A percentile compares a stretch with the other conserved stretches of the same genome.
phyloP scores from a whole-genome alignment of 2,113 vertebrate species.

The Eupsittula cactorum region DNA sequence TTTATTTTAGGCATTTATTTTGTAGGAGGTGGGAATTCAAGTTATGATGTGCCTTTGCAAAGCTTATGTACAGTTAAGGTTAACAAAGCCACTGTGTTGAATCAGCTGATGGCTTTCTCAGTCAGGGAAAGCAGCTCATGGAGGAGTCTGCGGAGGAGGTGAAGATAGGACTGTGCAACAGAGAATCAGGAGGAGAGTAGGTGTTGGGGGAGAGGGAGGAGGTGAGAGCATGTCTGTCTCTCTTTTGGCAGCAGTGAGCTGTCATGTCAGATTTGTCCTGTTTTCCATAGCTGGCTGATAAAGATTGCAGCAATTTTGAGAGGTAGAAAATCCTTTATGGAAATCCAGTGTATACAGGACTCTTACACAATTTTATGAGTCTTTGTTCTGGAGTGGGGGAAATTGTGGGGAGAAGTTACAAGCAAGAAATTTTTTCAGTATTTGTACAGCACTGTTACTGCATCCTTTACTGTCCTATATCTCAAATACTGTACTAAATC shows the following conservation, averaged over 20 bases:
- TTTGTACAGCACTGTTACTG: neutral
- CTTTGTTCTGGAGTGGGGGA: neutral
- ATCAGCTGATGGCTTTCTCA: slow-evolving; percentile 54
- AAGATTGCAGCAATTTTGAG: neutral
- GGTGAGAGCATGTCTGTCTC: slow-evolving; percentile 42
- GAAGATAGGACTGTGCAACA: slow-evolving; percentile 46
- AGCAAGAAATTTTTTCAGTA: neutral
- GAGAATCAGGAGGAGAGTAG: slow-evolving; percentile 39
- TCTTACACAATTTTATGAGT: neutral
- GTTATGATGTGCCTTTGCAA: slow-evolving; percentile 13
- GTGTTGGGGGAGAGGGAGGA: slow-evolving; percentile 53
- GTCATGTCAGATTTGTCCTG: slow-evolving; percentile 46
- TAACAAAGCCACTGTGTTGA: slow-evolving; percentile 59
- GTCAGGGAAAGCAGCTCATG: slow-evolving; percentile 37
- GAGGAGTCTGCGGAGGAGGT: slow-evolving; percentile 67
- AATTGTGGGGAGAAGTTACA: neutral
- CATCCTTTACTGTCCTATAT: neutral
- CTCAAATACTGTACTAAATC: neutral
- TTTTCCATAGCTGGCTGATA: slow-evolving; percentile 13
- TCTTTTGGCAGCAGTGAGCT: slow-evolving; percentile 52
- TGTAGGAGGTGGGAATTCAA: neutral
- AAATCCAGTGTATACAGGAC: neutral
- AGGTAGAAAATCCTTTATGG: neutral
- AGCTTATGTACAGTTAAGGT: neutral
- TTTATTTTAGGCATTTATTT: neutral